Percentiles rank a stretch among this genome's conserved stretches.
phyloP scores from a whole-genome alignment of 2,888 invertebrate genomes.

The Pseudanteris insignis region DNA sequence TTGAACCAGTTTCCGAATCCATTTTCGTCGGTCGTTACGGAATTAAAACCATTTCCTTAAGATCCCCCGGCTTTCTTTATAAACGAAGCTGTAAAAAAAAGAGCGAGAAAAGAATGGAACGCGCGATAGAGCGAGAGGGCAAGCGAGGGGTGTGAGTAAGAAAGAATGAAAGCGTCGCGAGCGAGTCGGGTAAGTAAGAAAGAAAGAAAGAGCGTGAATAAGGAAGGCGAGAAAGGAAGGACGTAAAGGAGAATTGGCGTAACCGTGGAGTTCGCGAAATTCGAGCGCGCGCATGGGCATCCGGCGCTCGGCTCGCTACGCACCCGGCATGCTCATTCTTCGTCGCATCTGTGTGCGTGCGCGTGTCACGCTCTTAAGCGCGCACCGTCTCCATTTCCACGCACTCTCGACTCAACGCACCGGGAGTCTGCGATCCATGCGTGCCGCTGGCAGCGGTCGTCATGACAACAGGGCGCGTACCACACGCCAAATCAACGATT shows the following conservation, averaged over 20 bases:
- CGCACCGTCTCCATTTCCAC: slow-evolving; percentile 43
- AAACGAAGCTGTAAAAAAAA: neutral
- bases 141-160: no score
- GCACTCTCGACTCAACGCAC: slow-evolving; percentile 61
- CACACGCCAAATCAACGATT: slow-evolving; percentile 58
- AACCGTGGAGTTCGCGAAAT: slow-evolving; percentile 23
- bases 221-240: neutral
- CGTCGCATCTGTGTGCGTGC: slow-evolving; percentile 28
- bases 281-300: slow-evolving; percentile 26
- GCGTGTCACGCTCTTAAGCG: slow-evolving; percentile 42
- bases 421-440: slow-evolving; percentile 67
- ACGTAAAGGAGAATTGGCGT: slow-evolving; percentile 1
- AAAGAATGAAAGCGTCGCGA: no score
- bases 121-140: no score
- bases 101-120: neutral
- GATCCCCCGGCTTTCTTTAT: slow-evolving; percentile 2
- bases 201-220: slow-evolving; percentile 3
- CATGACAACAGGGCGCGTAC: slow-evolving; percentile 62
- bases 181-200: neutral
- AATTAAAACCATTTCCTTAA: slow-evolving; percentile 24
- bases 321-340: slow-evolving; percentile 28
- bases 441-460: slow-evolving; percentile 62
- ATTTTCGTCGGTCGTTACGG: slow-evolving; percentile 19
- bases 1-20: slow-evolving; percentile 5
- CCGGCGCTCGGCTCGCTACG: slow-evolving; percentile 2